Conservation (phyloP, 2,113 vertebrate genomes). For the Gymnogyps californianus region DNA sequence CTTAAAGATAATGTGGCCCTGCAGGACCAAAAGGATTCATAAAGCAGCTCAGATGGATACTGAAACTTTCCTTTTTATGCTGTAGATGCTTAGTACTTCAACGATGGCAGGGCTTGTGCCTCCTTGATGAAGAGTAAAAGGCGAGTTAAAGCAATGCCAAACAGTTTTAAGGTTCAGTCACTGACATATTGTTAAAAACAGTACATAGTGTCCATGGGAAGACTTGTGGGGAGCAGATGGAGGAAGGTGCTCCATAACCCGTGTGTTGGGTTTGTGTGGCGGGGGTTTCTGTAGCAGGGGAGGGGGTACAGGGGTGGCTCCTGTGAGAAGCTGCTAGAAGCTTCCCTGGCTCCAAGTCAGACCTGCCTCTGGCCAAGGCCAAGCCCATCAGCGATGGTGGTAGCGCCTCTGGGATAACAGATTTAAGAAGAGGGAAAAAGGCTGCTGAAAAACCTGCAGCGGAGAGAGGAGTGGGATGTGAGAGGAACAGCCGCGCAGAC, state of each 20-base stretch:
- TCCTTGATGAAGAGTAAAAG: background rate
- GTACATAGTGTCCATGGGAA: background rate
- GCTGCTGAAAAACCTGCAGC: no score
- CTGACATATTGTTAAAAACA: background rate
- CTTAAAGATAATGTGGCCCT: background rate
- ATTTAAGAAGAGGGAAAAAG: no score
- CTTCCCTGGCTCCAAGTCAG: no score
- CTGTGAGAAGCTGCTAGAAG: no score
- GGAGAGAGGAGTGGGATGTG: no score
- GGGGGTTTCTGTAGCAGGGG: no score
- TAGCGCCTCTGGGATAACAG: no score
- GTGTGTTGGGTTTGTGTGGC: no score
- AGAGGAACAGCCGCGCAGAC: no score
- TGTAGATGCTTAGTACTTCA: background rate
- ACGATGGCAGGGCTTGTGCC: background rate
- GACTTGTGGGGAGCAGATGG: background rate
- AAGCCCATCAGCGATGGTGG: no score
- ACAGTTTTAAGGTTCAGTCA: background rate
- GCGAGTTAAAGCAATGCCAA: background rate
- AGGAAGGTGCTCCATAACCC: background rate
- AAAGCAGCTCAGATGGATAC: background rate
- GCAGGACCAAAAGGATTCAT: background rate
- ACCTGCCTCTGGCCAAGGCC: no score
- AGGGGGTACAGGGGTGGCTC: no score
- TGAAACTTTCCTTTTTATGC: background rate